phyloP scores from a whole-genome alignment of 2,888 invertebrate species.

The Julus scandinavius region DNA sequence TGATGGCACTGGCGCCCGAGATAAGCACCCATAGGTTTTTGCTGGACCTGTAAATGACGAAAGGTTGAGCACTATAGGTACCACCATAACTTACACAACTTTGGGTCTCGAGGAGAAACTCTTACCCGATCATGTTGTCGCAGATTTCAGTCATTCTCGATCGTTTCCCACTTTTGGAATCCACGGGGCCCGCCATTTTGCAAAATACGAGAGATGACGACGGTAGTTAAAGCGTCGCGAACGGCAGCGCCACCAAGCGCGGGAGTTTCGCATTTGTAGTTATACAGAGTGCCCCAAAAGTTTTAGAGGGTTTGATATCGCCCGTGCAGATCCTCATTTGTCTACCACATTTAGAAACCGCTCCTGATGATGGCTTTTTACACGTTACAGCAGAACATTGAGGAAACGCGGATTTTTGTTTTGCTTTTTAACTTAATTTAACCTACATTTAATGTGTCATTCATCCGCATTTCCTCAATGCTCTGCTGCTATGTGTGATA shows the following conservation, averaged over 20 bases:
- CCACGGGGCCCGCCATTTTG: constrained; percentile 18
- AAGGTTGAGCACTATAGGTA: not conserved
- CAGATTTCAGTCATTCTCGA: not conserved
- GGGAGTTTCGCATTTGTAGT: no score
- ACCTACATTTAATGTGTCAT: no score
- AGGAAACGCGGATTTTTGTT: no score
- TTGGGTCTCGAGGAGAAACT: not conserved
- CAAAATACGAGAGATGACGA: not conserved
- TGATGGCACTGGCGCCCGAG: constrained; percentile 11
- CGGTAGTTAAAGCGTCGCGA: not conserved
- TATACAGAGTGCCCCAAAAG: no score
- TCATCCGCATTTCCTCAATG: no score
- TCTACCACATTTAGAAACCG: no score
- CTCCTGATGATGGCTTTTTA: no score
- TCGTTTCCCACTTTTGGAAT: not conserved
- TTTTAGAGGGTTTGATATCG: no score
- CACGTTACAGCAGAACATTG: no score
- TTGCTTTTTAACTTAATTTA: no score
- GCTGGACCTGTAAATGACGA: not conserved
- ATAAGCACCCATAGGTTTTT: not conserved
- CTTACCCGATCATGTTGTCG: not conserved
- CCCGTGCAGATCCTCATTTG: no score
- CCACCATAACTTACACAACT: not conserved
- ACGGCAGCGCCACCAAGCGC: not conserved
- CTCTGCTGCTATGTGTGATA: no score